A percentile compares a stretch with the other conserved stretches of the same genome.
Evolutionary conservation across 1,140 invertebrate genomes (phyloP).

Genomic region (Leptinotarsa lineolata): DNA sequence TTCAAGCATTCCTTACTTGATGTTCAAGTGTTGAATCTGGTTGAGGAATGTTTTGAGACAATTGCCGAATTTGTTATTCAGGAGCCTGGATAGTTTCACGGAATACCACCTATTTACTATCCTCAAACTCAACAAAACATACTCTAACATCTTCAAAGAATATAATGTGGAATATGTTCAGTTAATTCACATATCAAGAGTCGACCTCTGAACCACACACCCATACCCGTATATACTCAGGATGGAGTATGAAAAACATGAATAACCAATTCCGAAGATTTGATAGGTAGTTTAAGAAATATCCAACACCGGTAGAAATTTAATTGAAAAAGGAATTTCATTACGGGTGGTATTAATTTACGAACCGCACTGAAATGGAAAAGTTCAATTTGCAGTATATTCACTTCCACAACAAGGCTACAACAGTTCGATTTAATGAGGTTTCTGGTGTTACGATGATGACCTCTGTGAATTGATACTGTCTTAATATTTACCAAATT

Average conservation of each 20-base stretch:
- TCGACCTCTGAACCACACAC: too few relatives aligned
- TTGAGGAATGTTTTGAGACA: too few relatives aligned
- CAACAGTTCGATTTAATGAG: not conserved
- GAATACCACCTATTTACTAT: not conserved
- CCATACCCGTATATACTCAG: too few relatives aligned
- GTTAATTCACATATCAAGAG: too few relatives aligned
- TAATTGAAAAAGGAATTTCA: not conserved
- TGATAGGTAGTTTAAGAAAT: not conserved
- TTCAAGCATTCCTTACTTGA: too few relatives aligned
- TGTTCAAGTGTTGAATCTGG: too few relatives aligned
- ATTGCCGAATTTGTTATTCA: too few relatives aligned
- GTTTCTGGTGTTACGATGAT: constrained; percentile 5
- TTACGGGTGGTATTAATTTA: not conserved
- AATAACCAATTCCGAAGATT: too few relatives aligned
- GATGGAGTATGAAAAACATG: too few relatives aligned
- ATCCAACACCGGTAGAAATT: not conserved
- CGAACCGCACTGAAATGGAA: not conserved
- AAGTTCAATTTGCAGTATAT: constrained; percentile 1
- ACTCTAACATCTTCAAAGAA: too few relatives aligned
- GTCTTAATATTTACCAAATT: constrained; percentile 3
- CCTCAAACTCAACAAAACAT: not conserved
- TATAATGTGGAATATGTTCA: too few relatives aligned
- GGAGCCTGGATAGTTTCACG: too few relatives aligned
- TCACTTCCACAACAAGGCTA: constrained; percentile 2
- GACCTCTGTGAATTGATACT: not conserved